phyloP scores from a whole-genome alignment of 2,113 vertebrate genomes.

The Zosterops borbonicus region DNA sequence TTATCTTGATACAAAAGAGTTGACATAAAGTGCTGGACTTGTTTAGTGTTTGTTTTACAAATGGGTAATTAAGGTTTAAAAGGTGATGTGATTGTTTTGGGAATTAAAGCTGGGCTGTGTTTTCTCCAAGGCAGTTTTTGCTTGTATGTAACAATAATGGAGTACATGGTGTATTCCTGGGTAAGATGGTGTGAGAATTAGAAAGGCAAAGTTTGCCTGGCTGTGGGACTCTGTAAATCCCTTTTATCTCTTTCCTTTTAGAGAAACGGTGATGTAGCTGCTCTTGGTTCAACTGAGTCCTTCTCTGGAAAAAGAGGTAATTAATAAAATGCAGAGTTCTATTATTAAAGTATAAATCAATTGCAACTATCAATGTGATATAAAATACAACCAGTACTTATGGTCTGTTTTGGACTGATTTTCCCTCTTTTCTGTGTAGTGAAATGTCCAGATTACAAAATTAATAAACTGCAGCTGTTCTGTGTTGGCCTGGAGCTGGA shows the following conservation, averaged over 20 bases:
- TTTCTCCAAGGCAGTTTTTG: not conserved
- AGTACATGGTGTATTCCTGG: not conserved
- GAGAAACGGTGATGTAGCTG: slow-evolving; percentile 3
- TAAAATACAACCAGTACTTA: not conserved
- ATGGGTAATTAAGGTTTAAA: not conserved
- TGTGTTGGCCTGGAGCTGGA: not conserved
- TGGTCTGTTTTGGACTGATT: not conserved
- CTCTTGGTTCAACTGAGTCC: slow-evolving; percentile 27
- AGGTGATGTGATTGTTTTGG: not conserved
- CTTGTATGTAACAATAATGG: not conserved
- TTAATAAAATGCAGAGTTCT: not conserved
- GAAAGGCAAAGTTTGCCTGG: not conserved
- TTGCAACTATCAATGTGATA: not conserved
- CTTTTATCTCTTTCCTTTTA: slow-evolving; percentile 32
- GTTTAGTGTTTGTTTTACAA: not conserved
- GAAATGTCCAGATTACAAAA: not conserved
- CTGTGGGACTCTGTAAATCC: not conserved
- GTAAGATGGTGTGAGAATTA: not conserved
- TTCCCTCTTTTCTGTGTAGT: not conserved
- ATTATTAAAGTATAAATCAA: not conserved
- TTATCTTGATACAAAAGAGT: not conserved
- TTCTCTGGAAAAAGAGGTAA: slow-evolving; percentile 59
- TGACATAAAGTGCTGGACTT: accelerated
- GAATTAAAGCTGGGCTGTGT: not conserved
- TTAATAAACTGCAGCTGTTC: not conserved